A percentile compares a stretch with the other conserved stretches of the same genome.
Conservation (phyloP, 2,113 vertebrate genomes). For the Trogon melanurus region DNA sequence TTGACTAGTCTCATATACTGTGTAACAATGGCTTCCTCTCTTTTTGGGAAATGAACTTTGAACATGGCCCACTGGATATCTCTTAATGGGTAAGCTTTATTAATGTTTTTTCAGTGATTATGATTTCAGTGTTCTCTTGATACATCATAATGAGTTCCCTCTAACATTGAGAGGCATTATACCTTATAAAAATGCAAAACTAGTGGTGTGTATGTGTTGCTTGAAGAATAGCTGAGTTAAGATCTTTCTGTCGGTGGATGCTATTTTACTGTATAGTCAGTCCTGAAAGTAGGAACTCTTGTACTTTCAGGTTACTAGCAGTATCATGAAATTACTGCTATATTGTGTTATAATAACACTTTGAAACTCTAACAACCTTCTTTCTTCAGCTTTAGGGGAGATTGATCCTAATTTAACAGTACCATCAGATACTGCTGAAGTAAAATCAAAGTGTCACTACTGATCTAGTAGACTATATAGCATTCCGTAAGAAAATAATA, state of each 20-base stretch:
- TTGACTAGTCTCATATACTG: background rate
- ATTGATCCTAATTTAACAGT: background rate
- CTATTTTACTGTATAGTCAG: background rate
- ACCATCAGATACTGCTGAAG: background rate
- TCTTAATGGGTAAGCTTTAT: background rate
- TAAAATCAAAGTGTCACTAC: background rate
- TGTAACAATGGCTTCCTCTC: slow-evolving; percentile 24
- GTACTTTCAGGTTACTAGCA: background rate
- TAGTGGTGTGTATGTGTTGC: background rate
- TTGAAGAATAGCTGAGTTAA: background rate
- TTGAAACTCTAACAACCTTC: background rate
- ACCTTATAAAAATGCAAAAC: background rate
- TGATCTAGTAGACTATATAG: background rate
- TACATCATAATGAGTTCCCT: background rate
- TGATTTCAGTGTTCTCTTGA: background rate
- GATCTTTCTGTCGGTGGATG: background rate
- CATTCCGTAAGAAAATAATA: background rate
- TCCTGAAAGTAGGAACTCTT: background rate
- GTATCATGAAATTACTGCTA: background rate
- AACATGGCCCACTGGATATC: background rate
- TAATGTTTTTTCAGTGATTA: background rate
- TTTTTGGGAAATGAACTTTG: slow-evolving; percentile 2
- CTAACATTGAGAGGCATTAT: background rate
- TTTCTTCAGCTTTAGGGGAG: background rate
- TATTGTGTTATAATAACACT: background rate